These are phyloP conservation scores for Aratinga solstitialis DNA, from an alignment of 2,797 vertebrate genomes.

Conservation along the genomic window DNA sequence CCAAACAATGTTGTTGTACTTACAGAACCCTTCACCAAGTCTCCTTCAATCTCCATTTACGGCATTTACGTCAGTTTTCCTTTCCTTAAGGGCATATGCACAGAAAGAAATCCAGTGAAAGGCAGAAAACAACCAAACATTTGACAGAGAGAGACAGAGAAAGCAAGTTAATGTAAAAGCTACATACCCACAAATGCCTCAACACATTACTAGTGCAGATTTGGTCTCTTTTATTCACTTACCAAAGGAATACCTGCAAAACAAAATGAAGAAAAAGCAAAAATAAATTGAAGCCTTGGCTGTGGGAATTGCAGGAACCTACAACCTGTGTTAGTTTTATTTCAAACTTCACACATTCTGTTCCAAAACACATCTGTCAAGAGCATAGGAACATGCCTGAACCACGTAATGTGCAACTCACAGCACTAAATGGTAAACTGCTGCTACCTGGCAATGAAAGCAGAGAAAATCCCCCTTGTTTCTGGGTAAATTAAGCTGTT, in stretches of 20 bases:
- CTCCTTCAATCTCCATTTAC: background rate
- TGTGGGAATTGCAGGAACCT: background rate
- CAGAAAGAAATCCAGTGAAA: background rate
- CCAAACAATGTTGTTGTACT: background rate
- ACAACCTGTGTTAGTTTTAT: accelerated
- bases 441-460: background rate
- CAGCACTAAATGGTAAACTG: background rate
- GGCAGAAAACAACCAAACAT: background rate
- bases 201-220: background rate
- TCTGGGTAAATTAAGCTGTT: background rate
- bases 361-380: background rate
- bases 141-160: background rate
- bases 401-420: accelerated
- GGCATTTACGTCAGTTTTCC: background rate
- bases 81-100: background rate
- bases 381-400: accelerated
- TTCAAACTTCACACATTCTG: background rate
- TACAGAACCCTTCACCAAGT: background rate
- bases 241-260: slow-evolving; percentile 94
- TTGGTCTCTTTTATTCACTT: slow-evolving; percentile 77
- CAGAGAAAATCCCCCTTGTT: background rate
- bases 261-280: slow-evolving; percentile 50
- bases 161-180: background rate
- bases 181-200: slow-evolving; percentile 68
- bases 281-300: background rate